A percentile compares a stretch with the other conserved stretches of the same genome.
Conservation (phyloP, 2,113 vertebrate species). For the Cairina moschata region DNA sequence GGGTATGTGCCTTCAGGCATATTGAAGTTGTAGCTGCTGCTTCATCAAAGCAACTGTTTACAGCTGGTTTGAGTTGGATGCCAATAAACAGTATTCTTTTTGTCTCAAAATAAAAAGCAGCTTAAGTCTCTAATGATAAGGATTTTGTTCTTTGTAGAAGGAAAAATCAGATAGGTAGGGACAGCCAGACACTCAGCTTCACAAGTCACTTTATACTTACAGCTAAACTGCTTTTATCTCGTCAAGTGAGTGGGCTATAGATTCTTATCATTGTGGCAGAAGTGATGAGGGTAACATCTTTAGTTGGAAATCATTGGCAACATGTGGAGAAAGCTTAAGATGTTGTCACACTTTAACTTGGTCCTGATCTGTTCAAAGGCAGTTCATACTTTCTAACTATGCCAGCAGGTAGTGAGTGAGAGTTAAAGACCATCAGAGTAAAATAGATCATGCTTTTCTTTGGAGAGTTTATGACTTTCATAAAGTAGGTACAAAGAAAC, state of each 20-base stretch:
- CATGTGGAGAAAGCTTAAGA: constrained; percentile 87
- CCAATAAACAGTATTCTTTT: constrained; percentile 84
- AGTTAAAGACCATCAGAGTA: constrained; percentile 59
- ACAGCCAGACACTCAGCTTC: constrained; percentile 71
- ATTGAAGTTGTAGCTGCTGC: constrained; percentile 67
- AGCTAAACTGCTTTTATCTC: constrained; percentile 77
- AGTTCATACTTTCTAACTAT: constrained; percentile 75
- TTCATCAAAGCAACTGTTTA: constrained; percentile 95
- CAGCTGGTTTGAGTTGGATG: constrained; percentile 90
- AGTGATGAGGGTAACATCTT: constrained; percentile 83
- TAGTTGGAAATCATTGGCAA: constrained; percentile 83
- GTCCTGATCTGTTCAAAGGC: constrained; percentile 87
- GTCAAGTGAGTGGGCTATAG: constrained; percentile 69
- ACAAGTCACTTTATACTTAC: constrained; percentile 55
- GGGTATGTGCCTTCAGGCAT: constrained; percentile 76
- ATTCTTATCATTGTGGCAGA: constrained; percentile 82
- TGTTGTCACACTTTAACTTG: constrained; percentile 92
- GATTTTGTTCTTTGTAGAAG: constrained; percentile 80
- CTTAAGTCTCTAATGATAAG: constrained; percentile 86
- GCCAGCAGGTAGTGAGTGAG: constrained; percentile 68
- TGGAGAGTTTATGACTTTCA: constrained; percentile 73
- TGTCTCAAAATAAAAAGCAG: constrained; percentile 88
- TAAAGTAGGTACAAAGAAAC: constrained; percentile 61
- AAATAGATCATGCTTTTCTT: constrained; percentile 55
- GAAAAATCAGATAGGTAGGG: constrained; percentile 76